phyloP scores from a whole-genome alignment of 2,113 vertebrate species.

The Gobio gobio region DNA sequence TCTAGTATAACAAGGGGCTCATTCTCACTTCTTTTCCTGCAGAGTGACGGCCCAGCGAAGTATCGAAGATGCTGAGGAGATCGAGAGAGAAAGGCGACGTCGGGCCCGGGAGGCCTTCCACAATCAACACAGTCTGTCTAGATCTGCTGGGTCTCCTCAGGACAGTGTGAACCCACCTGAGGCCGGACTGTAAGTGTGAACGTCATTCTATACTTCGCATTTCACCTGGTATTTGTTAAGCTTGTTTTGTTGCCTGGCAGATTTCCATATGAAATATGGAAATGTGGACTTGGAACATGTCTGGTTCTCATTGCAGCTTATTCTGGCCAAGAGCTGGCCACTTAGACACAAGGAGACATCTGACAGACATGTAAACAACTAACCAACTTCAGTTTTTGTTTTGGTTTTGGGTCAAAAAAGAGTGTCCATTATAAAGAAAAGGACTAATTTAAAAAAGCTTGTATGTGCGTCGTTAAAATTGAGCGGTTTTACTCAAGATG shows the following conservation, averaged over 20 bases:
- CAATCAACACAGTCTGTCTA: conserved; percentile 42
- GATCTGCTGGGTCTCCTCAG: conserved; percentile 46
- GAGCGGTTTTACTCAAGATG: too few species aligned
- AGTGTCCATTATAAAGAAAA: neutral
- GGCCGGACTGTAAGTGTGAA: conserved; percentile 59
- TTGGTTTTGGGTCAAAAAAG: neutral
- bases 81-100: conserved; percentile 78
- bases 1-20: neutral
- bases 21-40: neutral
- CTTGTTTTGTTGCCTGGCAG: conserved; percentile 16
- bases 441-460: neutral
- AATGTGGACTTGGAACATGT: neutral
- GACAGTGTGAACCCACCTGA: conserved; percentile 58
- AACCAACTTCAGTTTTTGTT: neutral
- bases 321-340: neutral
- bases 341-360: neutral
- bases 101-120: conserved; percentile 73
- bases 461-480: too few species aligned
- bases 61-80: conserved; percentile 87
- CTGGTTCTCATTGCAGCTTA: neutral
- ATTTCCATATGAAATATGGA: neutral
- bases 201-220: neutral
- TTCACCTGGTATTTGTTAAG: neutral
- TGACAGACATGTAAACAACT: neutral
- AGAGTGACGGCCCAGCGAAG: conserved; percentile 89